Percentiles rank a stretch among this genome's conserved stretches.
These are phyloP conservation scores for Pipa parva DNA, from an alignment of 2,113 vertebrate species.

Conservation along the genomic window DNA sequence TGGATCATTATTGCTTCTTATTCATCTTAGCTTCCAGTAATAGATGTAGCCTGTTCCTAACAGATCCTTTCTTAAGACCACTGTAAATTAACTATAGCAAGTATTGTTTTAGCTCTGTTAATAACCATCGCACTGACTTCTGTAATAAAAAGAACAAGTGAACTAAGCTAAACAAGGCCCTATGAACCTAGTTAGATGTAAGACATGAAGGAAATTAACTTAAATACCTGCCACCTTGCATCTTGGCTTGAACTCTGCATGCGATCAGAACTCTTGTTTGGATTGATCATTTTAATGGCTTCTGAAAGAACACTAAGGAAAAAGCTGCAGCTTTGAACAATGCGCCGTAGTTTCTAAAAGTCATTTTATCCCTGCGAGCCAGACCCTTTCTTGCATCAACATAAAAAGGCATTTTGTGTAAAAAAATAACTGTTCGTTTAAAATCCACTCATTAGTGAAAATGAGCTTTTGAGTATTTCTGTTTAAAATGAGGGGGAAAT, in stretches of 20 bases:
- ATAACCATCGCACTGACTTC: no score
- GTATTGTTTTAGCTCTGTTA: conserved; percentile 2
- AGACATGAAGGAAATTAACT: conserved; percentile 37
- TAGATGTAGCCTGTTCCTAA: no score
- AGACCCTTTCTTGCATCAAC: conserved; percentile 20
- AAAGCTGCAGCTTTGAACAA: conserved; percentile 36
- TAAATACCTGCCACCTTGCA: conserved; percentile 27
- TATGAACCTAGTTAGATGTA: conserved; percentile 23
- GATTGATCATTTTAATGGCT: conserved; percentile 44
- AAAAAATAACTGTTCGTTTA: conserved; percentile 38
- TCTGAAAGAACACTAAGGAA: conserved; percentile 20
- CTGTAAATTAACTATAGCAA: not conserved
- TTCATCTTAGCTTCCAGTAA: no score
- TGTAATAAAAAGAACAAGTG: conserved; percentile 6
- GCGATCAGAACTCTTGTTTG: conserved; percentile 27
- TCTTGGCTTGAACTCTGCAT: conserved; percentile 31
- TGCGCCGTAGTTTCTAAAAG: conserved; percentile 34
- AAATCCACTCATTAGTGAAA: conserved; percentile 41
- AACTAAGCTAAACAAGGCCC: conserved; percentile 4
- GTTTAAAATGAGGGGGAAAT: conserved; percentile 17
- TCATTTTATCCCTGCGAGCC: conserved; percentile 38
- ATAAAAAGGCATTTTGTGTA: conserved; percentile 34
- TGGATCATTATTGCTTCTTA: no score
- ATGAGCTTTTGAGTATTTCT: conserved; percentile 40
- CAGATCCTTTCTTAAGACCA: no score